Base-by-base conservation (phyloP, 2,113 vertebrate genomes). In the Gymnobelideus leadbeateri region DNA sequence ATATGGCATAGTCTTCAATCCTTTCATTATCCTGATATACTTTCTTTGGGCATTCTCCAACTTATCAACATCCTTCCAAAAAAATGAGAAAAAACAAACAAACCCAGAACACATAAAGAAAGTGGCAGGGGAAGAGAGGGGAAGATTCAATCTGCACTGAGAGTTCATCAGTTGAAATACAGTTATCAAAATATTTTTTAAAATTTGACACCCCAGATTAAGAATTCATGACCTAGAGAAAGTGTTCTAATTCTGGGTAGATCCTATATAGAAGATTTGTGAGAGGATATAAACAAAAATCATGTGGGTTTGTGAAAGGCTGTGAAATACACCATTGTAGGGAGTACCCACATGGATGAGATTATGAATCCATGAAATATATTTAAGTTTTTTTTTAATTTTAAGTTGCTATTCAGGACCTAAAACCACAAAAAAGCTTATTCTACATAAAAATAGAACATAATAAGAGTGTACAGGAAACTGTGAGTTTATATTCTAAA, bases 41-140 rank as follows among this genome's bases (percentile, higher is more conserved):
- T 51, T 89, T n/a, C 91, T 93, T 50, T 89, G 49, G 24, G 91
- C 37, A 91, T 93, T 50, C 12, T 43, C 43, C 23, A 77, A 47
- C 92, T 92, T 94, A 16, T 93, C 77, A 31, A 93, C n/a, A 37
- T 52, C 49, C 91, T 51, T 89, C 52, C 3, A 49, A 61, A 46
- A 91, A 90, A 47, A 19, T 37, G 37, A 68, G 9, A 55, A 24
- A 2, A 25, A 55, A 26, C 52, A 55, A 24, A 55, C 25, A 26
- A 28, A 28, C 53, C 19, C 52, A 53, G 23, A 57, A 28, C 55
- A 57, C 55, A 28, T 57, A 57, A 57, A 26, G 55, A 57, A 57
- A 57, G 55, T 57, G 31, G 9, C n/a, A n/a, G n/a, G n/a, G n/a
- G n/a, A n/a, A 57, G 28, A n/a, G 1, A 77, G n/a, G n/a, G 14